Percentiles rank a stretch among this genome's conserved stretches.
These are phyloP conservation scores for Muntiacus muntjak DNA, from an alignment of 2,113 vertebrate species.

Conservation along the genomic window DNA sequence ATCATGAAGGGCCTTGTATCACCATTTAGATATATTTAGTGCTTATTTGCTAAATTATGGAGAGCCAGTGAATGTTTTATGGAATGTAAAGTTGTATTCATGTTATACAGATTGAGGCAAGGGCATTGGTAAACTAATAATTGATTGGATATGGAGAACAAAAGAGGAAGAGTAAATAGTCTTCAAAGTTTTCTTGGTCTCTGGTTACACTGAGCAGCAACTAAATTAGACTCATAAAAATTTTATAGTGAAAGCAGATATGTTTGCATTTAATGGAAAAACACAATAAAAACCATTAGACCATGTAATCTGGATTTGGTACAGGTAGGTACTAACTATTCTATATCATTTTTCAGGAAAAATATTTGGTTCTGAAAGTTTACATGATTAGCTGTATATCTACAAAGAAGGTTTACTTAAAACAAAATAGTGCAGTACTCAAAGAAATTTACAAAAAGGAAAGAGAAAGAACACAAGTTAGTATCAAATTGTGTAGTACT, in stretches of 20 bases:
- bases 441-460: neutral
- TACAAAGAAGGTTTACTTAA: neutral
- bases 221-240: neutral
- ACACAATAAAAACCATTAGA: neutral
- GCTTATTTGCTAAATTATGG: neutral
- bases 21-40: neutral
- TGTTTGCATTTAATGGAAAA: neutral
- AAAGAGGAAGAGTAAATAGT: neutral
- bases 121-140: neutral
- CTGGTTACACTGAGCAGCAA: neutral
- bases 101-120: neutral
- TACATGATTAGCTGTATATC: neutral
- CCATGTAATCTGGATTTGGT: neutral
- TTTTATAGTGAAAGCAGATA: neutral
- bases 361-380: neutral
- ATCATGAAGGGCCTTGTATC: neutral
- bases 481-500: neutral
- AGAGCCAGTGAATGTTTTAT: neutral
- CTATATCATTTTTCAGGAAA: neutral
- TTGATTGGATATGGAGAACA: neutral
- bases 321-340: neutral
- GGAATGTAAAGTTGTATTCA: neutral
- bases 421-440: neutral
- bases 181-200: neutral
- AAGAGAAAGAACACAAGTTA: neutral